Percentiles rank a stretch among this genome's conserved stretches.
phyloP scores from a whole-genome alignment of 2,888 invertebrate genomes.

The Melanotus villosus region DNA sequence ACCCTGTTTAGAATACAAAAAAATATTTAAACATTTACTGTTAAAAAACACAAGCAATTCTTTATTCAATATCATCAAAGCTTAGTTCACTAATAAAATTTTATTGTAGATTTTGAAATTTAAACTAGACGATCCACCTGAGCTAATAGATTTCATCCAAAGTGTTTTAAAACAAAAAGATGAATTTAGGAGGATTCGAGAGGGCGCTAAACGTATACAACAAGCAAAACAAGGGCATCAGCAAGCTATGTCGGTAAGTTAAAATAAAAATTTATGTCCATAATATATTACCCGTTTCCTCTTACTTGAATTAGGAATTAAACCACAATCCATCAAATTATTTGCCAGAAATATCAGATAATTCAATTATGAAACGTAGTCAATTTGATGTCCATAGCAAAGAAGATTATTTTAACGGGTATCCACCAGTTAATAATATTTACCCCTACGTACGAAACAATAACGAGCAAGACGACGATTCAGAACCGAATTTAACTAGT shows the following conservation, averaged over 20 bases:
- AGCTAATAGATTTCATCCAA: conserved; percentile 62
- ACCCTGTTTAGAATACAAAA: too few relatives aligned
- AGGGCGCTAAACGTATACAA: conserved; percentile 45
- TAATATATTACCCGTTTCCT: too few relatives aligned
- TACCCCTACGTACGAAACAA: conserved; percentile 27
- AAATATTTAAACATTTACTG: too few relatives aligned
- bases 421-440: conserved; percentile 25
- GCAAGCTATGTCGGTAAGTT: too few relatives aligned
- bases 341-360: too few relatives aligned
- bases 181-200: conserved; percentile 62
- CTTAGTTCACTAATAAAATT: too few relatives aligned
- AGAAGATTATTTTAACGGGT: not conserved
- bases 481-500: too few relatives aligned
- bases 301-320: not conserved
- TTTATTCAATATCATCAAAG: too few relatives aligned
- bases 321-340: not conserved
- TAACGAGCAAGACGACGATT: conserved; percentile 13
- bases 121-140: conserved; percentile 61
- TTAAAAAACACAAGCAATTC: too few relatives aligned
- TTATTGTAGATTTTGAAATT: conserved; percentile 59
- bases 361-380: too few relatives aligned
- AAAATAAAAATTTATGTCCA: too few relatives aligned
- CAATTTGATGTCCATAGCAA: not conserved
- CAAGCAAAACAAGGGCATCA: too few relatives aligned
- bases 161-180: conserved; percentile 60